Percentiles rank a stretch among this genome's conserved stretches.
phyloP scores from a whole-genome alignment of 1,140 invertebrate genomes.

The Drosophila punjabiensis region DNA sequence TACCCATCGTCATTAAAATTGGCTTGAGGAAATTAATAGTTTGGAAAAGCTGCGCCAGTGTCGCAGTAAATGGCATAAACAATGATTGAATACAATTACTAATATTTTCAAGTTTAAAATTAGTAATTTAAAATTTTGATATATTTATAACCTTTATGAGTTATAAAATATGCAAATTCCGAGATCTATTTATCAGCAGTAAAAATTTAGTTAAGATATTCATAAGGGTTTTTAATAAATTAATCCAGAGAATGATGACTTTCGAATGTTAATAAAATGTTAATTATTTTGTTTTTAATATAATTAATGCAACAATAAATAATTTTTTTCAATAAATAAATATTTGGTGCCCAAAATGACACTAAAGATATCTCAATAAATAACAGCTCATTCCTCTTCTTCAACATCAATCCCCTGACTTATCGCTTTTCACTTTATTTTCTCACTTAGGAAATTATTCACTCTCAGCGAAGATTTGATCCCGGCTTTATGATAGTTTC shows the following conservation, averaged over 20 bases:
- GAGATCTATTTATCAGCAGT: no score
- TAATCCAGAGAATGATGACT: neutral
- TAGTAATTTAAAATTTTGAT: neutral
- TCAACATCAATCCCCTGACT: conserved; percentile 42
- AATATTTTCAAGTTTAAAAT: neutral
- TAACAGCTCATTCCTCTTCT: conserved; percentile 2
- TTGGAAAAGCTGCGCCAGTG: neutral
- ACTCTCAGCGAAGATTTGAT: conserved; percentile 39
- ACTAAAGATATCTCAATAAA: neutral
- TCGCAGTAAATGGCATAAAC: neutral
- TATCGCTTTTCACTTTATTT: conserved; percentile 70
- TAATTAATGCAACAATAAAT: neutral
- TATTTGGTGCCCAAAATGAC: neutral
- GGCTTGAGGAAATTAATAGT: neutral
- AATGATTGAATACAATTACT: no score
- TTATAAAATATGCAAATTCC: no score
- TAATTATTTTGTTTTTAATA: neutral
- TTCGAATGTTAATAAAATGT: neutral
- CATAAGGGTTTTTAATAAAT: no score
- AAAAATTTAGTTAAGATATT: neutral
- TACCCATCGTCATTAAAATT: conserved; percentile 1
- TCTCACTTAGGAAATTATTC: conserved; percentile 52
- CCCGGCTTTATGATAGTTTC: conserved; percentile 44
- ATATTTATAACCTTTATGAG: neutral
- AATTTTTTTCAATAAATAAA: neutral